Conservation (phyloP, 1,140 invertebrate species). For the Chrysomallon squamiferum region DNA sequence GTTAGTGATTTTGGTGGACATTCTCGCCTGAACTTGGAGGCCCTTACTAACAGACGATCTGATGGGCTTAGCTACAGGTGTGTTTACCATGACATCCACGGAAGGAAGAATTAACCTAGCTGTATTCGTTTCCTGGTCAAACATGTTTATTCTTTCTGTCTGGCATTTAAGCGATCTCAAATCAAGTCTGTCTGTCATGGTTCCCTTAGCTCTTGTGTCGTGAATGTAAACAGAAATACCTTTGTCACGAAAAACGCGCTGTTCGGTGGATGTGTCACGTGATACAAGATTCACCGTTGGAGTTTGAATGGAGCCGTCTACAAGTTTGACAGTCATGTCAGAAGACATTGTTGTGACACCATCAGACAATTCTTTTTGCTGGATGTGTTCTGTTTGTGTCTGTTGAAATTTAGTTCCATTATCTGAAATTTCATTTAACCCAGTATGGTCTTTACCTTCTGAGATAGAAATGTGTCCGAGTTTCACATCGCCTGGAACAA, state of each 20-base stretch:
- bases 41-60: not conserved
- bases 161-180: conserved; percentile 22
- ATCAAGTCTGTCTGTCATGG: conserved; percentile 23
- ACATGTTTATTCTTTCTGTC: conserved; percentile 15
- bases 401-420: not conserved
- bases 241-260: conserved; percentile 5
- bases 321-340: conserved; percentile 5
- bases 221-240: not conserved
- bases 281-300: conserved; percentile 4
- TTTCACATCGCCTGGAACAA: conserved; percentile 49
- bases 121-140: conserved; percentile 8
- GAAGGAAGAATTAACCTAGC: not conserved
- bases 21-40: not conserved
- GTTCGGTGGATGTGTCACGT: conserved; percentile 2
- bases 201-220: conserved; percentile 21
- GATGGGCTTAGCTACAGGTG: not conserved
- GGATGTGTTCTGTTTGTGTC: conserved; percentile 2
- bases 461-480: conserved; percentile 39
- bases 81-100: not conserved
- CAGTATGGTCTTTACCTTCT: not conserved
- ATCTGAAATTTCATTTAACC: not conserved
- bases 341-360: conserved; percentile 11
- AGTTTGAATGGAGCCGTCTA: conserved; percentile 18
- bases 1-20: not conserved
- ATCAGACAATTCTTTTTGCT: not conserved